Conservation (phyloP, 2,888 invertebrate genomes). For the Noctua janthina region DNA sequence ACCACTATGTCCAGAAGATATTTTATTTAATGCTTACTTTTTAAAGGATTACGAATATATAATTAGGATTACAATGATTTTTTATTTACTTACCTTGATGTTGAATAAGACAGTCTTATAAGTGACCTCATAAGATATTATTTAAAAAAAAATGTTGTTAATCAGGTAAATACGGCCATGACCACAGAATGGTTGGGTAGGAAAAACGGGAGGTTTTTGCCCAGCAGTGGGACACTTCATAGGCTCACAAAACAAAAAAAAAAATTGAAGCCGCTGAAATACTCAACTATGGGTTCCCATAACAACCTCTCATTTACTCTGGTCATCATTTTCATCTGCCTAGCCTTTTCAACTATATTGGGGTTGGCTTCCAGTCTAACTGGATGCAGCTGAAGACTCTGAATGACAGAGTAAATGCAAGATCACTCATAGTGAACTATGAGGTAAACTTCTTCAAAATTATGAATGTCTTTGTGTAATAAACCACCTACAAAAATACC, state of each 20-base stretch:
- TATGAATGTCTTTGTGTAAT: background rate
- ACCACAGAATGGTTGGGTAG: background rate
- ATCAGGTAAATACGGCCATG: too few species aligned
- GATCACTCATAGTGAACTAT: background rate
- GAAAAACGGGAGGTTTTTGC: background rate
- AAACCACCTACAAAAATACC: background rate
- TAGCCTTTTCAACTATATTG: background rate
- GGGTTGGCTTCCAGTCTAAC: background rate
- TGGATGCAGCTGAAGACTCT: background rate
- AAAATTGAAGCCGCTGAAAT: too few species aligned
- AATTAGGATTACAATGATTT: background rate
- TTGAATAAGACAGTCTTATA: background rate
- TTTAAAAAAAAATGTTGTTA: too few species aligned
- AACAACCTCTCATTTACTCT: background rate
- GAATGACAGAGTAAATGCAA: background rate
- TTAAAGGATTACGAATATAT: background rate
- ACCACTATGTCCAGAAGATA: background rate
- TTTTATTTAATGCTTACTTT: background rate
- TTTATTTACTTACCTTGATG: background rate
- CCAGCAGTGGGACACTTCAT: background rate
- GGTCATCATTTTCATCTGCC: background rate
- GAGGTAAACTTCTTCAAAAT: background rate
- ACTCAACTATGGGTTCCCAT: too few species aligned
- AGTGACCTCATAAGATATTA: too few species aligned
- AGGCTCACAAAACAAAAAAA: background rate